phyloP scores from a whole-genome alignment of 2,888 invertebrate species.

The Dioctria linearis region DNA sequence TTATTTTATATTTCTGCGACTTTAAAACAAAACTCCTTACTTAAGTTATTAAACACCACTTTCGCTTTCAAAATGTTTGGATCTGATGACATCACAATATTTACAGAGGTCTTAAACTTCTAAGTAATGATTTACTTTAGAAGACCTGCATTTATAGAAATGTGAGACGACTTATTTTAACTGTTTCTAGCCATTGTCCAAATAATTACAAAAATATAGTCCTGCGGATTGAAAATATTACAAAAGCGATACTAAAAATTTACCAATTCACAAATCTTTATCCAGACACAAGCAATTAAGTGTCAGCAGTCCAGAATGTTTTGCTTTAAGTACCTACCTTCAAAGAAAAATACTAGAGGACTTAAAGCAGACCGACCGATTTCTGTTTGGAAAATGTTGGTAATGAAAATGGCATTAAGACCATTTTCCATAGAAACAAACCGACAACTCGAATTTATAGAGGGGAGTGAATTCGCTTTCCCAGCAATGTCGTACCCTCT shows the following conservation, averaged over 20 bases:
- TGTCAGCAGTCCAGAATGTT: not conserved
- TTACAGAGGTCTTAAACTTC: no score
- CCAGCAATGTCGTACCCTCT: not conserved
- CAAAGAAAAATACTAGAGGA: not conserved
- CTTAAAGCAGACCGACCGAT: not conserved
- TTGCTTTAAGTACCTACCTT: not conserved
- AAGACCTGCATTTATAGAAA: not conserved
- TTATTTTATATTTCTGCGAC: no score
- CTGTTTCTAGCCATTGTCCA: not conserved
- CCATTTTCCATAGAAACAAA: conserved; percentile 19
- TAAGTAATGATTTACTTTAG: not conserved
- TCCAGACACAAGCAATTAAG: conserved; percentile 29
- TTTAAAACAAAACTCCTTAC: no score
- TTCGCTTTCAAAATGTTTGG: no score
- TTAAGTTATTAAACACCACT: no score
- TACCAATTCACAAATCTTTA: not conserved
- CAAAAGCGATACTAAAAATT: no score
- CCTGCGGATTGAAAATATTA: no score
- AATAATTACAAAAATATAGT: no score
- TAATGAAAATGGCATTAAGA: conserved; percentile 17
- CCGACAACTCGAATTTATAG: not conserved
- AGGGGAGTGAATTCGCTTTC: not conserved
- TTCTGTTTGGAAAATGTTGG: not conserved
- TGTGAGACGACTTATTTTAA: not conserved
- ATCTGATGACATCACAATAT: no score